A percentile compares a stretch with the other conserved stretches of the same genome.
Conservation (phyloP, 2,113 vertebrate species). For the Anguilla rostrata region DNA sequence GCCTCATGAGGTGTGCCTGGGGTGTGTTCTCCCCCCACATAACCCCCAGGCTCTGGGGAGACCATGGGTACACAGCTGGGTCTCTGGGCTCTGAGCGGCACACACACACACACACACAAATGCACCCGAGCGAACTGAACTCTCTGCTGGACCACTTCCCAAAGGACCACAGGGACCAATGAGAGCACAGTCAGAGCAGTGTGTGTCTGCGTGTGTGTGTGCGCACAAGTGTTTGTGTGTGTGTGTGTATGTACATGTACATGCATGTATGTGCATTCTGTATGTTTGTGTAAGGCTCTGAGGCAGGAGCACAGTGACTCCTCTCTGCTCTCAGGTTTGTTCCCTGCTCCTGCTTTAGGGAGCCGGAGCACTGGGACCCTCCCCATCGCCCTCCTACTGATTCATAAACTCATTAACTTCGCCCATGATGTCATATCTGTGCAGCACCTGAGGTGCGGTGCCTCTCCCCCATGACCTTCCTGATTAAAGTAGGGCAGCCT, state of each 20-base stretch:
- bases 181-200: background rate
- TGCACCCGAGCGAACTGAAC: too few species aligned
- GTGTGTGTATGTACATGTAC: background rate
- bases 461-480: background rate
- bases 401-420: constrained; percentile 52
- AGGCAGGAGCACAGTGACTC: background rate
- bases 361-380: background rate
- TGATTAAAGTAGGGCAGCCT: background rate
- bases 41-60: background rate
- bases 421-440: constrained; percentile 52
- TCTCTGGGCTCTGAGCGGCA: background rate
- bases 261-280: background rate
- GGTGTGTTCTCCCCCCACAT: background rate
- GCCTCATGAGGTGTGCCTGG: background rate
- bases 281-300: background rate
- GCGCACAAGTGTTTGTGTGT: background rate
- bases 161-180: background rate
- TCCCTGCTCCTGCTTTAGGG: background rate
- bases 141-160: too few species aligned
- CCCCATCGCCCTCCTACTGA: constrained; percentile 32
- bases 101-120: background rate
- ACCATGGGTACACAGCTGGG: background rate
- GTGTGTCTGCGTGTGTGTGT: constrained; percentile 12
- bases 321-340: background rate
- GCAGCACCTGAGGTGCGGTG: constrained; percentile 38